Conservation (phyloP, 2,888 invertebrate genomes). For the Drosophila algonquin region DNA sequence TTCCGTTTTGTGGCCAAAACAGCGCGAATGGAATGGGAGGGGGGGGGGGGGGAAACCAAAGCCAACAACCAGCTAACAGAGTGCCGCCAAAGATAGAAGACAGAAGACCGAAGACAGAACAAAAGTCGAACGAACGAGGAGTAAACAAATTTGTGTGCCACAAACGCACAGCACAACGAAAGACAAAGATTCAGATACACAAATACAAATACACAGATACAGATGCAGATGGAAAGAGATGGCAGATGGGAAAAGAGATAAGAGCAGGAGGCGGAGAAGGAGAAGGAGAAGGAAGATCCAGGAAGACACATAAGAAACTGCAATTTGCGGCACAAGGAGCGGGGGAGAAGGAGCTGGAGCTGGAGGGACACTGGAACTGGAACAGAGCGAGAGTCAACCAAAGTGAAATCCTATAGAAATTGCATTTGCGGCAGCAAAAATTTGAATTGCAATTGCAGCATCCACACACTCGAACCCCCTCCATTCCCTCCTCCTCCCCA, state of each 20-base stretch:
- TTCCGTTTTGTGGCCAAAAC: too few species aligned
- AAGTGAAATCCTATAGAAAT: constrained; percentile 73
- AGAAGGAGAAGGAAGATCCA: not conserved
- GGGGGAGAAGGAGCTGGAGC: not conserved
- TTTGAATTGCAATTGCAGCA: constrained; percentile 72
- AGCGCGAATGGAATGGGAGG: not conserved
- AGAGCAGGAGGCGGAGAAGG: too few species aligned
- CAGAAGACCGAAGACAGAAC: constrained; percentile 43
- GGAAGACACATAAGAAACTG: not conserved
- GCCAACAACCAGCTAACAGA: not conserved
- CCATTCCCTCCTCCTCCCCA: not conserved
- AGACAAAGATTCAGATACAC: constrained; percentile 30
- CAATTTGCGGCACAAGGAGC: not conserved
- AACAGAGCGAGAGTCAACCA: constrained; percentile 32
- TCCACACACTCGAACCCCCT: constrained; percentile 11
- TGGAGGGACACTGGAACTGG: not conserved
- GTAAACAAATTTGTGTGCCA: constrained; percentile 57
- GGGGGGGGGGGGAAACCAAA: not conserved
- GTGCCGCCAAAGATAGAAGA: constrained; percentile 18
- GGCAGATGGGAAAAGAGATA: not conserved
- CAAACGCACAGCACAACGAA: constrained; percentile 39
- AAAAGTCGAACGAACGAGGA: constrained; percentile 46
- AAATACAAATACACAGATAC: not conserved
- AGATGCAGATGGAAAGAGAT: constrained; percentile 25
- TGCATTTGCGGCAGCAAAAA: constrained; percentile 72